Evolutionary conservation across 2,888 invertebrate species (phyloP).

Genomic region (Euphydryas editha): DNA sequence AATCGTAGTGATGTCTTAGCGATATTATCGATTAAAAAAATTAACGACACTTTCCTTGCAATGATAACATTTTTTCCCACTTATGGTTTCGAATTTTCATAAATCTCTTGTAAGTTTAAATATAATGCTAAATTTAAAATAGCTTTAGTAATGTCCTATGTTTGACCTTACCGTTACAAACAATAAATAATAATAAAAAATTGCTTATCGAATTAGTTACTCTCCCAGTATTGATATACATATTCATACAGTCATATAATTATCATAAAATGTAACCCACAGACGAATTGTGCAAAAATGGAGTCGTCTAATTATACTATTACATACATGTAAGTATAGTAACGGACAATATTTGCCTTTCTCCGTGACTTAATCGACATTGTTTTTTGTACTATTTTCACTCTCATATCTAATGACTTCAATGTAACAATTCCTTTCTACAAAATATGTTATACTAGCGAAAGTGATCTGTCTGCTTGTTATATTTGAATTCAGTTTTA

Average conservation of each 20-base stretch:
- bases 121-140: too few species aligned
- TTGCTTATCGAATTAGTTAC: too few species aligned
- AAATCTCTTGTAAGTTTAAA: too few species aligned
- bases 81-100: too few species aligned
- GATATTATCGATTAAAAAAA: constrained; percentile 8
- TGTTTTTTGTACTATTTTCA: constrained; percentile 2
- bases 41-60: too few species aligned
- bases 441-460: not conserved
- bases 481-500: not conserved
- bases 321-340: not conserved
- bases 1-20: constrained; percentile 28
- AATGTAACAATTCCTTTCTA: not conserved
- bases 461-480: not conserved
- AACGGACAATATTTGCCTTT: constrained; percentile 18
- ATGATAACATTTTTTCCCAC: too few species aligned
- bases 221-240: too few species aligned
- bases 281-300: not conserved
- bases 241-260: not conserved
- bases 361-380: constrained; percentile 17
- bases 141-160: too few species aligned
- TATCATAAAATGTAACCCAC: not conserved
- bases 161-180: too few species aligned
- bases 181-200: too few species aligned
- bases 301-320: not conserved
- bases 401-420: constrained; percentile 1